These are phyloP conservation scores for Heliconius ethilla DNA, from an alignment of 2,888 invertebrate species.

Conservation along the genomic window DNA sequence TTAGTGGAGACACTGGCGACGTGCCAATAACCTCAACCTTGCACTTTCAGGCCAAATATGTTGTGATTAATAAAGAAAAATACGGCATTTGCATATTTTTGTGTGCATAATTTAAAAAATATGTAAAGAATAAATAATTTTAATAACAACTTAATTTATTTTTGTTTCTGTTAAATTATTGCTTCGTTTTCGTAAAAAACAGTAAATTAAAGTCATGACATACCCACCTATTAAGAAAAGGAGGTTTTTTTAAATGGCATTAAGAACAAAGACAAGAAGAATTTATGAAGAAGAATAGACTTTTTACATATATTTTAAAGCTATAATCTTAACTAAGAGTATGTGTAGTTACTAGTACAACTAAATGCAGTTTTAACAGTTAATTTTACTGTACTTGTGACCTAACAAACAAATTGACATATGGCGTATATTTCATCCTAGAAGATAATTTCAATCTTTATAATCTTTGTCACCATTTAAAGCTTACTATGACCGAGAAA, in stretches of 20 bases:
- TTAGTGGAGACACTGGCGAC: constrained; percentile 22
- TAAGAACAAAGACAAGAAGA: background rate
- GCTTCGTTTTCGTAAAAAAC: no score
- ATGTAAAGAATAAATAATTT: background rate
- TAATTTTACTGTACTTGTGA: background rate
- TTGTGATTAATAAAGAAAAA: constrained; percentile 8
- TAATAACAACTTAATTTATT: background rate
- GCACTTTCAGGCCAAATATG: constrained; percentile 32
- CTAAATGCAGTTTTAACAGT: background rate
- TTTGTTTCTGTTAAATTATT: background rate
- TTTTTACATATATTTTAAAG: background rate
- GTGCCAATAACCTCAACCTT: constrained; percentile 40
- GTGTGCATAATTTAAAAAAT: background rate
- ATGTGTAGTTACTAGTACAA: background rate
- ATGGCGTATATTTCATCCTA: background rate
- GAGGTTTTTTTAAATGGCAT: background rate
- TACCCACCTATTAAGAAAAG: background rate
- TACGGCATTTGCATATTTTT: constrained; percentile 19
- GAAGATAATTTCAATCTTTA: background rate
- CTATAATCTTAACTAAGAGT: background rate
- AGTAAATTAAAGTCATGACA: no score
- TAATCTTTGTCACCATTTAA: no score
- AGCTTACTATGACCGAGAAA: no score
- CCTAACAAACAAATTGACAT: background rate
- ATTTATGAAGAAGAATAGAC: background rate